Percentiles rank a stretch among this genome's conserved stretches.
phyloP scores from a whole-genome alignment of 2,888 invertebrate genomes.

The Campoletis raptor region DNA sequence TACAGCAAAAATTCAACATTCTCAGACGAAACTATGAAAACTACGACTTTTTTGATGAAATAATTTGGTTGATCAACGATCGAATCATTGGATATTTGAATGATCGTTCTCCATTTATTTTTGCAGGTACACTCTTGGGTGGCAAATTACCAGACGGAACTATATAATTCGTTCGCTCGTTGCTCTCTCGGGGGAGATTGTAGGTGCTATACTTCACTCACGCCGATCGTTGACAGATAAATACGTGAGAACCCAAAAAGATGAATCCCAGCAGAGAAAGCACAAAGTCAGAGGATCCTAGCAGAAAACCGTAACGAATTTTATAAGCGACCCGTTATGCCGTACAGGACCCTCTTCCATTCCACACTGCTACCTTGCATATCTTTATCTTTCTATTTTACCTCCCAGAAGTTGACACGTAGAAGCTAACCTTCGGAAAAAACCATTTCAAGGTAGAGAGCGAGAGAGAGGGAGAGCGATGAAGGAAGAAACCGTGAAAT shows the following conservation, averaged over 20 bases:
- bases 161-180: neutral
- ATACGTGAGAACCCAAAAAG: slow-evolving; percentile 39
- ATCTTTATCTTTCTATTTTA: slow-evolving; percentile 54
- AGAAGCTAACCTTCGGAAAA: slow-evolving; percentile 53
- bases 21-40: neutral
- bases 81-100: neutral
- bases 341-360: slow-evolving; percentile 62
- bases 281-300: slow-evolving; percentile 30
- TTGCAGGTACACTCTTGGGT: neutral
- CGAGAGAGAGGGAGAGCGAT: slow-evolving; percentile 44
- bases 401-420: slow-evolving; percentile 66
- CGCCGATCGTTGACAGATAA: slow-evolving; percentile 71
- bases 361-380: slow-evolving; percentile 37
- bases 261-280: neutral
- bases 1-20: neutral
- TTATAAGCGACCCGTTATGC: slow-evolving; percentile 74
- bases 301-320: slow-evolving; percentile 76
- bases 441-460: slow-evolving; percentile 31
- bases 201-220: slow-evolving; percentile 49
- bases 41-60: neutral
- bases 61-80: too few species aligned
- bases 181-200: slow-evolving; percentile 7
- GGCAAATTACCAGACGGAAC: neutral
- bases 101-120: neutral
- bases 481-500: slow-evolving; percentile 60